These are phyloP conservation scores for Neoascia interrupta DNA, from an alignment of 2,888 invertebrate genomes.

Conservation along the genomic window DNA sequence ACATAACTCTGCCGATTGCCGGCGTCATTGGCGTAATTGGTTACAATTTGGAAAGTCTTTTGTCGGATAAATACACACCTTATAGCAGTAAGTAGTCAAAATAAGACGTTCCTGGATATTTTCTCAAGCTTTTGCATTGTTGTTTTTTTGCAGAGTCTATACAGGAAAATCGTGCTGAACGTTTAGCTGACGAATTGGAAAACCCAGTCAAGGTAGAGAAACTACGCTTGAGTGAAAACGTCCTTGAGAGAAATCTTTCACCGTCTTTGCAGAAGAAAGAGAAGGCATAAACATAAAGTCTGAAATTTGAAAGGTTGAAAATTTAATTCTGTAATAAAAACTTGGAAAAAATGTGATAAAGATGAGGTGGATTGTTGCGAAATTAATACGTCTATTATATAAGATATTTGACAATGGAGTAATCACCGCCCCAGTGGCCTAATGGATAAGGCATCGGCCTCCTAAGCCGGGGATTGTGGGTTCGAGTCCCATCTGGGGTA, in stretches of 20 bases:
- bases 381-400: slow-evolving; percentile 8
- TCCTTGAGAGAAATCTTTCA: slow-evolving; percentile 84
- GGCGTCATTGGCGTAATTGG: slow-evolving; percentile 91
- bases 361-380: neutral
- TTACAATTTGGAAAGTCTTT: slow-evolving; percentile 88
- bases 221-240: slow-evolving; percentile 84
- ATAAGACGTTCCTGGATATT: no score
- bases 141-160: slow-evolving; percentile 84
- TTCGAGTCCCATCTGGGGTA: slow-evolving; percentile 94
- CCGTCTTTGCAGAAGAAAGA: slow-evolving; percentile 82
- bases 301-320: neutral
- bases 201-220: slow-evolving; percentile 85
- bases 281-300: slow-evolving; percentile 17
- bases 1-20: slow-evolving; percentile 90
- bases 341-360: neutral
- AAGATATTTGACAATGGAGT: neutral
- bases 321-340: no score
- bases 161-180: slow-evolving; percentile 86
- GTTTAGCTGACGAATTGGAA: slow-evolving; percentile 83
- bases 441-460: slow-evolving; percentile 92
- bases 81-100: slow-evolving; percentile 82
- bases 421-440: slow-evolving; percentile 86
- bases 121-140: neutral
- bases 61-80: slow-evolving; percentile 89
- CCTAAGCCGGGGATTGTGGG: slow-evolving; percentile 92